Base-by-base conservation (phyloP, 2,113 vertebrate genomes). In the Malurus alboscapulatus region DNA sequence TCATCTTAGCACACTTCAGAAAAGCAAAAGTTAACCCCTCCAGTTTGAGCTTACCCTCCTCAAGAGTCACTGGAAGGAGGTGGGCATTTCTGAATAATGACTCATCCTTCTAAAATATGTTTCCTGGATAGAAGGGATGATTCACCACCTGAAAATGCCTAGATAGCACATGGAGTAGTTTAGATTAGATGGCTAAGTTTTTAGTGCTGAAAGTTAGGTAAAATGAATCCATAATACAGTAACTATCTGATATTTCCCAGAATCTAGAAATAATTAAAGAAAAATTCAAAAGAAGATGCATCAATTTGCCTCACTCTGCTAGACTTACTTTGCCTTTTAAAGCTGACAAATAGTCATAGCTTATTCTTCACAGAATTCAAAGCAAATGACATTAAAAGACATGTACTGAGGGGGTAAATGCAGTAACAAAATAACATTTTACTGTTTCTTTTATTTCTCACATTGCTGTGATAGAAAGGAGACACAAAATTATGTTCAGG, bases 91-190 rank as follows among this genome's bases (percentile, higher is more conserved):
- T 91, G 67, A 48, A 85, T 57, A 68, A 76, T 79, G 84, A 91
- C 8, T 87, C 74, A 82, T 48, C 12, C 53, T 82, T 54, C 53
- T 55, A 82, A 90, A 94, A 79, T 59, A 91, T 61, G 11, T 90
- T 96, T 93, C 82, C 85, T 96, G 78, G 82, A 75, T 54, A 92
- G 90, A 88, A 91, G 12, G 20, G 20, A 48, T 95, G 90, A 96
- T 82, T 96, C 92, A 96, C 50, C 44, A 62, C 25, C 47, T 58
- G 42, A 90, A 73, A 38, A 51, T 53, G 79, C 58, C 82, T 93
- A 85, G 90, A 90, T 50, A 90, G 71, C 75, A 88, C 48, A 94
- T 12, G 22, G 27, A 86, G 38, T 42, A 87, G 9, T 22, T 93
- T 36, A 83, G n/a, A 84, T 69, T 76, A 68, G 58, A 47, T 34